Evolutionary conservation across 2,113 vertebrate genomes (phyloP).

Genomic region (Peromyscus californicus): DNA sequence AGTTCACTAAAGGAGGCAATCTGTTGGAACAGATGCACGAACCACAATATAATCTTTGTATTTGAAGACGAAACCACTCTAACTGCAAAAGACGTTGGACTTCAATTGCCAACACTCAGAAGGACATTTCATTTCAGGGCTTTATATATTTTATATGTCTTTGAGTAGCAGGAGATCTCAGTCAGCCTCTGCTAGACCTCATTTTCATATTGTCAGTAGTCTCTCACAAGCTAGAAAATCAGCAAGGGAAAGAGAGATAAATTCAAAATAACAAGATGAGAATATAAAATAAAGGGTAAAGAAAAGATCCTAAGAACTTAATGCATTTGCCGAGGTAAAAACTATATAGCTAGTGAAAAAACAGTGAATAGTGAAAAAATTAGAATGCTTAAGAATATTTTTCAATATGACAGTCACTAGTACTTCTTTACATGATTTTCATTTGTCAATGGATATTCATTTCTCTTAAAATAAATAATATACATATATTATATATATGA

Average conservation of each 20-base stretch:
- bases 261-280: slow-evolving; percentile 77
- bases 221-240: slow-evolving; percentile 72
- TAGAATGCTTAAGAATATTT: slow-evolving; percentile 6
- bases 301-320: slow-evolving; percentile 60
- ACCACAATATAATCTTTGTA: slow-evolving; percentile 82
- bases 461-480: neutral
- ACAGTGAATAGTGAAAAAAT: neutral
- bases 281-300: slow-evolving; percentile 36
- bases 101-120: slow-evolving; percentile 74
- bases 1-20: slow-evolving; percentile 81
- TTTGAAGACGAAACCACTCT: slow-evolving; percentile 82
- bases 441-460: neutral
- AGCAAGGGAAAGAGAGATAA: slow-evolving; percentile 76
- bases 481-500: neutral
- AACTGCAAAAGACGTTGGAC: slow-evolving; percentile 82
- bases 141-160: slow-evolving; percentile 82
- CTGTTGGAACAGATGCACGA: slow-evolving; percentile 85
- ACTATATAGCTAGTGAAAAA: neutral
- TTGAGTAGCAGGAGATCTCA: slow-evolving; percentile 78
- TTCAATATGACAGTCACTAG: slow-evolving; percentile 14
- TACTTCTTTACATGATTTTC: neutral
- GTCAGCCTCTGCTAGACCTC: slow-evolving; percentile 72
- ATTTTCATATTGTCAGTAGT: slow-evolving; percentile 79
- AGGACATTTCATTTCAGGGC: slow-evolving; percentile 78
- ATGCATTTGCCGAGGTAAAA: neutral